Conservation (phyloP, 2,888 invertebrate genomes). For the Zelleria hepariella region DNA sequence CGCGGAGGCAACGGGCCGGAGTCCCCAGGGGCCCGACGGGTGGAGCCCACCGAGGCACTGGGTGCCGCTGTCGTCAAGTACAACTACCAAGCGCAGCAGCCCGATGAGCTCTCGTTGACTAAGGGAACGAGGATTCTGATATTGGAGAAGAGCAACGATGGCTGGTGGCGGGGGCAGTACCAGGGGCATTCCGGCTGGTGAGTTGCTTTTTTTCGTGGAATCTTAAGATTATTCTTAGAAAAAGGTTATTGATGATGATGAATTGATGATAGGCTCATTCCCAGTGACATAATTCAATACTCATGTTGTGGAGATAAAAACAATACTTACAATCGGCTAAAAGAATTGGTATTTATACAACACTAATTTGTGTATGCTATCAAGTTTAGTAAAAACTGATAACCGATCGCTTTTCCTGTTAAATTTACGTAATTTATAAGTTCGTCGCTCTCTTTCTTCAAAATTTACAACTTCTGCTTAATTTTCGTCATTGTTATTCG, state of each 20-base stretch:
- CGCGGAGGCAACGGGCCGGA: conserved; percentile 78
- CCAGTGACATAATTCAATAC: background rate
- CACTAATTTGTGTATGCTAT: too few relatives aligned
- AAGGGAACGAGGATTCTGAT: conserved; percentile 97
- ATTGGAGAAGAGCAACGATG: conserved; percentile 98
- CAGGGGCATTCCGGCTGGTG: conserved; percentile 72
- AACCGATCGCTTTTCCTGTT: too few relatives aligned
- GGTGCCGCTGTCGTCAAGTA: conserved; percentile 95
- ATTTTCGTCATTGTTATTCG: too few relatives aligned
- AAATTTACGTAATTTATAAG: too few relatives aligned
- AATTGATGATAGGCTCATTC: background rate
- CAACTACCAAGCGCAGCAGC: conserved; percentile 93
- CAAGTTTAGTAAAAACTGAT: too few relatives aligned
- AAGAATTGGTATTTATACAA: background rate
- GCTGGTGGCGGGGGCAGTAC: conserved; percentile 98
- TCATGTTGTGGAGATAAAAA: background rate
- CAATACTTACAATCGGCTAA: background rate
- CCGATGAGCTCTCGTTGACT: conserved; percentile 93
- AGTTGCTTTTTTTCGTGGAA: background rate
- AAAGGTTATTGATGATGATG: background rate
- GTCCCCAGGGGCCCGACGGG: conserved; percentile 80
- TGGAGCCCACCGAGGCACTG: conserved; percentile 89
- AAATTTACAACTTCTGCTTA: too few relatives aligned
- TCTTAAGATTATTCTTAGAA: background rate
- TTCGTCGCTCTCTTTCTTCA: too few relatives aligned